phyloP scores from a whole-genome alignment of 2,888 invertebrate genomes.

The Resseliella maxima region DNA sequence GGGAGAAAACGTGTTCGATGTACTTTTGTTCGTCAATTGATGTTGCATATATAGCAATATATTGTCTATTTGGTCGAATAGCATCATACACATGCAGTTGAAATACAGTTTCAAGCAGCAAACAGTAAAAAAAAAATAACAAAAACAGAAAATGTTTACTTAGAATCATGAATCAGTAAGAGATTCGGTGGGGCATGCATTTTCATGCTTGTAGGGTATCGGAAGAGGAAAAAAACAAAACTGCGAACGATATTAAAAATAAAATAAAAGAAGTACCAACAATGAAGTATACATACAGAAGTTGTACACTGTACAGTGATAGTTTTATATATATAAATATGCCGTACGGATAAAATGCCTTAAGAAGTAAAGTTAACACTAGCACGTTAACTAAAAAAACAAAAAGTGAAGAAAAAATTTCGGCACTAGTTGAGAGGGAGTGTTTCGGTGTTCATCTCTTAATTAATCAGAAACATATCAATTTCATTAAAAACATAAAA shows the following conservation, averaged over 20 bases:
- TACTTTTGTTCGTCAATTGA: background rate
- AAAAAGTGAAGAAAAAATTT: too few relatives aligned
- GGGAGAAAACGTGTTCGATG: background rate
- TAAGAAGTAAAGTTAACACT: background rate
- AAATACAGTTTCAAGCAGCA: background rate
- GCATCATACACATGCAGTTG: background rate
- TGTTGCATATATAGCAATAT: background rate
- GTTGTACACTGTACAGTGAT: constrained; percentile 13
- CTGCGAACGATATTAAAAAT: background rate
- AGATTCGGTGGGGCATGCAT: constrained; percentile 36
- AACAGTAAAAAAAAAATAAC: background rate
- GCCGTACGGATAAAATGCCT: background rate
- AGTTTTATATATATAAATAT: background rate
- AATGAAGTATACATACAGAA: constrained; percentile 1
- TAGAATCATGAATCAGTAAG: constrained; percentile 39
- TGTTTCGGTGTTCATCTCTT: background rate
- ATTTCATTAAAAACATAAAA: background rate
- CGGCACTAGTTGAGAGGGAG: background rate
- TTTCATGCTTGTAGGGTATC: background rate
- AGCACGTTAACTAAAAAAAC: background rate
- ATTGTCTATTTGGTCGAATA: background rate
- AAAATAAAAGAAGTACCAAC: background rate
- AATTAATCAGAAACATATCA: background rate
- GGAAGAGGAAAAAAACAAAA: background rate
- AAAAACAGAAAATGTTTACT: background rate